A percentile compares a stretch with the other conserved stretches of the same genome.
Conservation (phyloP, 35 echinoderm and acorn worm species). For the Lytechinus variegatus region DNA sequence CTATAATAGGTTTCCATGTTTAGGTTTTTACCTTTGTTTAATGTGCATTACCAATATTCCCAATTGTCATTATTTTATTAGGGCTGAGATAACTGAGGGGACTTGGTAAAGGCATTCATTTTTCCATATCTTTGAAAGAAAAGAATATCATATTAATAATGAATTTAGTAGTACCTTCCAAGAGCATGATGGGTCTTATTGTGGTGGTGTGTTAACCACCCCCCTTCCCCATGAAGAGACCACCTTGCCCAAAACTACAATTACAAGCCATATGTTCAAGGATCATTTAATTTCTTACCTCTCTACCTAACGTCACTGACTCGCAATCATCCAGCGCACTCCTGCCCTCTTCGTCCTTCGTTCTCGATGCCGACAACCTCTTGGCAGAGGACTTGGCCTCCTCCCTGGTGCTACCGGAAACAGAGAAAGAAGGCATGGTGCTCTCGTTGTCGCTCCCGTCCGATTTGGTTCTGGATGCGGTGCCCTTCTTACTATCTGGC, state of each 20-base stretch:
- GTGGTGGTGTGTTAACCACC: too few relatives aligned
- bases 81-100: too few relatives aligned
- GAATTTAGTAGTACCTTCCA: too few relatives aligned
- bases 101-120: too few relatives aligned
- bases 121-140: too few relatives aligned
- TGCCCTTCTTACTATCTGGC: constrained; percentile 44
- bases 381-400: background rate
- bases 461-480: constrained; percentile 72
- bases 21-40: background rate
- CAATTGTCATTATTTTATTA: background rate
- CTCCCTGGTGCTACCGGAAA: background rate
- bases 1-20: background rate
- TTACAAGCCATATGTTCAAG: too few relatives aligned
- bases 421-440: constrained; percentile 4
- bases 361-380: background rate
- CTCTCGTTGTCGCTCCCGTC: constrained; percentile 87
- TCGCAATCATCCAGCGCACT: constrained; percentile 69
- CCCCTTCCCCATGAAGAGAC: too few relatives aligned
- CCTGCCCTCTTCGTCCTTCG: constrained; percentile 59
- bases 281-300: background rate
- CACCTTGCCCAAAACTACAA: too few relatives aligned
- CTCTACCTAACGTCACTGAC: background rate
- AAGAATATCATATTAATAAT: too few relatives aligned
- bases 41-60: background rate
- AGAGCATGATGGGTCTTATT: too few relatives aligned